These are phyloP conservation scores for Sphaerophoria rueppellii DNA, from an alignment of 2,888 invertebrate genomes.

Conservation along the genomic window DNA sequence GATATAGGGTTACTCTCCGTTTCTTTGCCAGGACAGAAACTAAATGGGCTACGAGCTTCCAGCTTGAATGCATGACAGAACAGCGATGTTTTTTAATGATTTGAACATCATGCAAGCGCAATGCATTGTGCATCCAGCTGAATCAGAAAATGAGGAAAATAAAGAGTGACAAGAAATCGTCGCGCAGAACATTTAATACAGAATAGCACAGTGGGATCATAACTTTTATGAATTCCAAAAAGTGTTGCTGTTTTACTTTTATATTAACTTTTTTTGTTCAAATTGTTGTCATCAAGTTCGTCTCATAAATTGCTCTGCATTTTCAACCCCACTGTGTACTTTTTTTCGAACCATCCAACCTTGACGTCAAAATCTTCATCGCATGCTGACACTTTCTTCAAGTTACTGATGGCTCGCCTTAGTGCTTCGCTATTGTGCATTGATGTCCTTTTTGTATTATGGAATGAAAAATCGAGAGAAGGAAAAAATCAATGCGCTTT, in stretches of 20 bases:
- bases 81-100: slow-evolving; percentile 52
- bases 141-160: not conserved
- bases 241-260: too few relatives aligned
- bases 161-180: not conserved
- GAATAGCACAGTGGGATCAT: slow-evolving; percentile 16
- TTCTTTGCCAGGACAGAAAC: not conserved
- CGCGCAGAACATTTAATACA: slow-evolving; percentile 3
- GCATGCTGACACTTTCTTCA: not conserved
- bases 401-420: not conserved
- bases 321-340: too few relatives aligned
- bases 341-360: not conserved
- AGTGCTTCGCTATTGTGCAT: not conserved
- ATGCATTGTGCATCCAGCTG: slow-evolving; percentile 21
- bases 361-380: not conserved
- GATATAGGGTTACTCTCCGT: slow-evolving; percentile 27
- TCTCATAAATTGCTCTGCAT: too few relatives aligned
- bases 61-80: slow-evolving; percentile 45
- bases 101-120: slow-evolving; percentile 34
- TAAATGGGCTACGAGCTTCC: slow-evolving; percentile 13
- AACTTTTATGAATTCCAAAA: not conserved
- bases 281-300: too few relatives aligned
- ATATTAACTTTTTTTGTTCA: too few relatives aligned
- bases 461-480: slow-evolving; percentile 18
- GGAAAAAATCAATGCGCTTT: slow-evolving; percentile 49
- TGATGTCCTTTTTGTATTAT: not conserved